These are phyloP conservation scores for Oncorhynchus clarkii DNA, from an alignment of 2,113 vertebrate genomes.

Conservation along the genomic window DNA sequence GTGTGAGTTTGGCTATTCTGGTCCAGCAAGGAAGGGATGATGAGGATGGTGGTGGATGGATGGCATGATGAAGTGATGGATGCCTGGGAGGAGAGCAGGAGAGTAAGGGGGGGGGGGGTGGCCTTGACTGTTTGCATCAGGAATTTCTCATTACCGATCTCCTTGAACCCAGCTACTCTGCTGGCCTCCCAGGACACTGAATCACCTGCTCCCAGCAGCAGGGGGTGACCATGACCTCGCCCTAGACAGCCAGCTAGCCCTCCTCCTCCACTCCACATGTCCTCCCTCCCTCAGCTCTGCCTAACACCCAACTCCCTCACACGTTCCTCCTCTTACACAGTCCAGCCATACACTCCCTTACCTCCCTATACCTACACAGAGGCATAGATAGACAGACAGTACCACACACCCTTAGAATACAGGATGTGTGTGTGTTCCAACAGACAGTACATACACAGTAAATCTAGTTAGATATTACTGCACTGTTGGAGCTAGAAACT, in stretches of 20 bases:
- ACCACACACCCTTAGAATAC: not conserved
- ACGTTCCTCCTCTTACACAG: slow-evolving; percentile 1
- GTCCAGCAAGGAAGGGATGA: slow-evolving; percentile 26
- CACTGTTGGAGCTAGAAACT: no score
- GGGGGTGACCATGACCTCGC: slow-evolving; percentile 66
- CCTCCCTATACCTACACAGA: not conserved
- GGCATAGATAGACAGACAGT: not conserved
- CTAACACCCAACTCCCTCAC: slow-evolving; percentile 12
- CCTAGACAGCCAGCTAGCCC: slow-evolving; percentile 79
- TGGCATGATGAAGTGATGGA: slow-evolving; percentile 60
- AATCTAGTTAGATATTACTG: no score
- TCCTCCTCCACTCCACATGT: slow-evolving; percentile 38
- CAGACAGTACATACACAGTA: no score
- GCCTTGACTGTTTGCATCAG: slow-evolving; percentile 74
- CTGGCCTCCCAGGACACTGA: slow-evolving; percentile 68
- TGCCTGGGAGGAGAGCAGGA: slow-evolving; percentile 34
- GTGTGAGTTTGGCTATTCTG: not conserved
- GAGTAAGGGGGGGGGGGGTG: slow-evolving; percentile 21
- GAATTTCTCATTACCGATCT: slow-evolving; percentile 82
- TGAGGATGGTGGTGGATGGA: slow-evolving; percentile 32
- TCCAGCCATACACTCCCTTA: not conserved
- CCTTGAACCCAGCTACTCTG: slow-evolving; percentile 78
- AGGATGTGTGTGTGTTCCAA: no score
- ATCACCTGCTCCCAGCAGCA: slow-evolving; percentile 63
- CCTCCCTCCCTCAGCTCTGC: slow-evolving; percentile 14